phyloP scores from a whole-genome alignment of 1,140 invertebrate genomes.

The Trichomalopsis sarcophagae region DNA sequence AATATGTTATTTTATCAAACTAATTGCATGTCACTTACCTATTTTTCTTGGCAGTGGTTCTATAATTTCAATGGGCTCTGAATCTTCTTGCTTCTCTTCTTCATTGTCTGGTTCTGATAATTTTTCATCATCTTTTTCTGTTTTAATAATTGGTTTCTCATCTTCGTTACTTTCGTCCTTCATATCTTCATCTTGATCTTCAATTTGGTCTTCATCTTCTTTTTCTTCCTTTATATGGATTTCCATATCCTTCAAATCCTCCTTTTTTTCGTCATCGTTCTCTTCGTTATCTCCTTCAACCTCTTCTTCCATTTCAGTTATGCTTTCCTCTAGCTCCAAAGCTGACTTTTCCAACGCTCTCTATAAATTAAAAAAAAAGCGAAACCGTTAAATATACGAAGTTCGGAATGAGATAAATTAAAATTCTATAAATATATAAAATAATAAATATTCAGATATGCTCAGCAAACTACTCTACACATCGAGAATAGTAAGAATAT shows the following conservation, averaged over 20 bases:
- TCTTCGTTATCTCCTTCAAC: conserved; percentile 57
- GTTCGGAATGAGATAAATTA: neutral
- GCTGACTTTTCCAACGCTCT: conserved; percentile 58
- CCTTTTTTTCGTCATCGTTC: conserved; percentile 58
- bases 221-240: conserved; percentile 55
- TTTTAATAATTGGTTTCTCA: conserved; percentile 60
- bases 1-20: neutral
- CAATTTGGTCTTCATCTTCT: conserved; percentile 58
- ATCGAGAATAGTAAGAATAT: neutral
- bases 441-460: too few species aligned
- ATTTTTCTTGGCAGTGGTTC: conserved; percentile 49
- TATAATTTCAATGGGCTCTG: conserved; percentile 48
- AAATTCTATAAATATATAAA: neutral
- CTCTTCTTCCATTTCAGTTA: conserved; percentile 55
- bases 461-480: neutral
- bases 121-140: conserved; percentile 1
- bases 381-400: neutral
- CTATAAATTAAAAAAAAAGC: conserved; percentile 48
- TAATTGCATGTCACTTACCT: conserved; percentile 34
- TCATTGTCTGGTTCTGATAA: neutral
- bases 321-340: conserved; percentile 56
- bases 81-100: conserved; percentile 7
- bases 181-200: conserved; percentile 46
- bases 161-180: conserved; percentile 55
- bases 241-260: conserved; percentile 61